Conservation (phyloP, 1,140 invertebrate species). For the Goniozus legneri region DNA sequence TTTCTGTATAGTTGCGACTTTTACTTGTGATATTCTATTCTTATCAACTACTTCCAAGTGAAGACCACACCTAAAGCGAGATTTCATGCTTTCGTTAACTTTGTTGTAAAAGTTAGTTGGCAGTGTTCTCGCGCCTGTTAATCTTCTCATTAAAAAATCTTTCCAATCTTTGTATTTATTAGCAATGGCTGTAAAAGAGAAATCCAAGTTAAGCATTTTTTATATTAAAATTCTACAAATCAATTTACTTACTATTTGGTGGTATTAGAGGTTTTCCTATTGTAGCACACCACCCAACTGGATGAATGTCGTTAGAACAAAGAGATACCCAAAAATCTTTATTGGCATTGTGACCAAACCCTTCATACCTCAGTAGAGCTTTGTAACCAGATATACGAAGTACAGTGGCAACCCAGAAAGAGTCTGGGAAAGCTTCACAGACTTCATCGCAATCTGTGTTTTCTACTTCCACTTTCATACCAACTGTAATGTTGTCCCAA, state of each 20-base stretch:
- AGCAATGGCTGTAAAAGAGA: conserved; percentile 63
- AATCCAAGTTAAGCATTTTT: conserved; percentile 2
- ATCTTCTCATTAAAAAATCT: conserved; percentile 83
- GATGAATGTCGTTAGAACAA: conserved; percentile 88
- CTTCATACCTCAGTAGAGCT: conserved; percentile 90
- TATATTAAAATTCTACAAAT: too few species aligned
- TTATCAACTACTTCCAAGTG: conserved; percentile 94
- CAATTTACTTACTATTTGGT: conserved; percentile 69
- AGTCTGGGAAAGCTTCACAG: conserved; percentile 73
- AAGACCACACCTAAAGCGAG: conserved; percentile 76
- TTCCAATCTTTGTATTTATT: conserved; percentile 95
- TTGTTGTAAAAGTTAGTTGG: conserved; percentile 89
- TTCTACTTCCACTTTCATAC: conserved; percentile 94
- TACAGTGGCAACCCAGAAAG: conserved; percentile 94
- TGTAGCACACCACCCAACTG: conserved; percentile 95
- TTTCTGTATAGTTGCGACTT: conserved; percentile 83
- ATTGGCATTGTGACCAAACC: conserved; percentile 80
- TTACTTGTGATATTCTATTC: conserved; percentile 89
- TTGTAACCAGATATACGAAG: conserved; percentile 88
- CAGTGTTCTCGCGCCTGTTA: conserved; percentile 89
- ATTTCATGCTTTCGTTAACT: conserved; percentile 78
- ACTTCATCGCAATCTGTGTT: conserved; percentile 84
- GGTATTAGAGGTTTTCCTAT: conserved; percentile 92
- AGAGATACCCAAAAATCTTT: conserved; percentile 96
- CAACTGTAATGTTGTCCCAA: conserved; percentile 90